Percentiles rank a stretch among this genome's conserved stretches.
Conservation (phyloP, 2,113 vertebrate species). For the Gallinago jamesoni region DNA sequence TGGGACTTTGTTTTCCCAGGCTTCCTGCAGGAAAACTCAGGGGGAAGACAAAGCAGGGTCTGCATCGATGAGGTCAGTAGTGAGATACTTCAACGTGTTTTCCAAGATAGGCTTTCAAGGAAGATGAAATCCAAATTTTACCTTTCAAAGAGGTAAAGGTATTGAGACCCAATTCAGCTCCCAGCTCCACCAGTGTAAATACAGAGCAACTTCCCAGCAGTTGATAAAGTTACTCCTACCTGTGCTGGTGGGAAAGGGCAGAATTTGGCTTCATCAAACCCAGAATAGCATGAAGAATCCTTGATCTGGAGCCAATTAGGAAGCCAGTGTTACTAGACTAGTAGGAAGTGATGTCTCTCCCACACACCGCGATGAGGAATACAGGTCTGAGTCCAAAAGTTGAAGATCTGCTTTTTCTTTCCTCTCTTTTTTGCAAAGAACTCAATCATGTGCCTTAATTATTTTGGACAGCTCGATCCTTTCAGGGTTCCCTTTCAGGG, state of each 20-base stretch:
- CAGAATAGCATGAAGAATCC: fast-evolving
- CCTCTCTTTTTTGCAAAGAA: not conserved
- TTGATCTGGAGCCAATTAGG: not conserved
- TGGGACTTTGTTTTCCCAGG: not conserved
- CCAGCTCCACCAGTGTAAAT: not conserved
- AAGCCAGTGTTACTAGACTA: not conserved
- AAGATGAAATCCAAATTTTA: not conserved
- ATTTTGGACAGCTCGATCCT: not conserved
- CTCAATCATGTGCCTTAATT: not conserved
- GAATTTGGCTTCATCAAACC: not conserved
- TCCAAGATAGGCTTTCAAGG: not conserved
- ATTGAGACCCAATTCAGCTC: not conserved
- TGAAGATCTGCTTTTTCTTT: not conserved
- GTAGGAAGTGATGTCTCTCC: not conserved
- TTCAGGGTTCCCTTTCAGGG: not conserved
- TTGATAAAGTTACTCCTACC: not conserved
- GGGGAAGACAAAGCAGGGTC: not conserved
- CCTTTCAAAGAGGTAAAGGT: not conserved
- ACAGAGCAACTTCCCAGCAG: fast-evolving
- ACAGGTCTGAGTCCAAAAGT: not conserved
- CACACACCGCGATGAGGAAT: not conserved
- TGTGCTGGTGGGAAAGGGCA: not conserved
- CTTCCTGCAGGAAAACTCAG: not conserved
- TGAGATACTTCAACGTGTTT: not conserved
- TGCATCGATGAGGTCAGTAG: not conserved